Conservation (phyloP, 2,113 vertebrate genomes). For the Myanophis thanlyinensis region DNA sequence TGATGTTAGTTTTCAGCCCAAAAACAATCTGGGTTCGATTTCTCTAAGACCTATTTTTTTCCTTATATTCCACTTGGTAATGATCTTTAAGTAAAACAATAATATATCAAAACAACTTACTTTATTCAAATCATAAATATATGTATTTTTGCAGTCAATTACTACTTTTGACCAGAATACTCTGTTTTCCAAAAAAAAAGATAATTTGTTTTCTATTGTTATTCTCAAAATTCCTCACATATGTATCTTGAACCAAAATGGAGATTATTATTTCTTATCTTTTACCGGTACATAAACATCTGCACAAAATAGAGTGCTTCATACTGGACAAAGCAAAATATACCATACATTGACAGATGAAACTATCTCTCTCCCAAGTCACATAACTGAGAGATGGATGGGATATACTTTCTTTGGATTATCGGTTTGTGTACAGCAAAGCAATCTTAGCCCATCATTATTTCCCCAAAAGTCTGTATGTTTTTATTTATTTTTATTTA, state of each 20-base stretch:
- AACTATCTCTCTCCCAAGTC: background rate
- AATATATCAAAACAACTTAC: background rate
- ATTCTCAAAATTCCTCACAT: background rate
- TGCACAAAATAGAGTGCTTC: background rate
- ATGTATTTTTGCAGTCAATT: background rate
- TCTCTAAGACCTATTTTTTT: background rate
- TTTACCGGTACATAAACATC: background rate
- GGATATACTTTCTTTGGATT: background rate
- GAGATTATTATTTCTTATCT: background rate
- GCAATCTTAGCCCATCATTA: too few relatives aligned
- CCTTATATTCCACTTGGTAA: background rate
- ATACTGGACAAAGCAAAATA: background rate
- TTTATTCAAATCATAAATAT: background rate
- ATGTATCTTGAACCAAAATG: background rate
- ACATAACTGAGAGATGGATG: background rate
- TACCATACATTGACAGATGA: background rate
- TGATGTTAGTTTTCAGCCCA: background rate
- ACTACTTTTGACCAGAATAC: background rate
- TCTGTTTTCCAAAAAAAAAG: background rate
- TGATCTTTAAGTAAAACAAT: background rate
- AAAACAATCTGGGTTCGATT: background rate
- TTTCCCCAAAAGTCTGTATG: too few relatives aligned
- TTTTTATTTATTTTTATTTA: too few relatives aligned
- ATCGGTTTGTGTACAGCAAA: too few relatives aligned
- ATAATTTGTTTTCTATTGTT: background rate